Conservation (phyloP, 2,888 invertebrate genomes). For the Bellardia bayeri region DNA sequence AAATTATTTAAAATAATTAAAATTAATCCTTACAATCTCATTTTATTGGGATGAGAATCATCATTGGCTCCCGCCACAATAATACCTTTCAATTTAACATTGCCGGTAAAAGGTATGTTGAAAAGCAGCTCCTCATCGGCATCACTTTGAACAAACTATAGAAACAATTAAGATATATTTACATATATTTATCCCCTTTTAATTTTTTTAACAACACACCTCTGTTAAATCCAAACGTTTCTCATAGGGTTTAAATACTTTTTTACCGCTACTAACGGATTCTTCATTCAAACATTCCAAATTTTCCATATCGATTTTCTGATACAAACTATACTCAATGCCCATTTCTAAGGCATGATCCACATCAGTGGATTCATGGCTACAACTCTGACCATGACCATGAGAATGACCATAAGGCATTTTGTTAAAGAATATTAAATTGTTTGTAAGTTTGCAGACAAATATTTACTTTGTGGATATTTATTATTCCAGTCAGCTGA, state of each 20-base stretch:
- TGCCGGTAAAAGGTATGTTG: slow-evolving; percentile 98
- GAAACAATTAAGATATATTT: background rate
- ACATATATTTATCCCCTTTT: background rate
- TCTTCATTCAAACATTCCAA: slow-evolving; percentile 96
- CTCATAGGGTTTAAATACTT: slow-evolving; percentile 97
- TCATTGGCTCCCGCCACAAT: slow-evolving; percentile 96
- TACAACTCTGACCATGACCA: slow-evolving; percentile 80
- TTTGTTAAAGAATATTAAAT: background rate
- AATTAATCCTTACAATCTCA: slow-evolving; percentile 91
- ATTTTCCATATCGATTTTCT: slow-evolving; percentile 94
- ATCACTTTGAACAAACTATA: slow-evolving; percentile 97
- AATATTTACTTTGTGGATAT: background rate
- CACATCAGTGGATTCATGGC: slow-evolving; percentile 82
- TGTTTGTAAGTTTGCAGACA: background rate
- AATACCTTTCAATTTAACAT: slow-evolving; percentile 97
- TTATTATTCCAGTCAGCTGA: background rate
- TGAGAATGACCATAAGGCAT: slow-evolving; percentile 84
- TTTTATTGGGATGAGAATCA: slow-evolving; percentile 92
- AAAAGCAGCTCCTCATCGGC: slow-evolving; percentile 97
- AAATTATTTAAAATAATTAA: background rate
- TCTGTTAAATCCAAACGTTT: slow-evolving; percentile 90
- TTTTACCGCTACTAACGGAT: slow-evolving; percentile 93
- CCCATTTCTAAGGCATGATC: slow-evolving; percentile 83
- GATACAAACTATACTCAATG: slow-evolving; percentile 88
- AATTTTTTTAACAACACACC: slow-evolving; percentile 84